Base-by-base conservation (phyloP, 2,797 vertebrate genomes). In the Etheostoma perlongum region DNA sequence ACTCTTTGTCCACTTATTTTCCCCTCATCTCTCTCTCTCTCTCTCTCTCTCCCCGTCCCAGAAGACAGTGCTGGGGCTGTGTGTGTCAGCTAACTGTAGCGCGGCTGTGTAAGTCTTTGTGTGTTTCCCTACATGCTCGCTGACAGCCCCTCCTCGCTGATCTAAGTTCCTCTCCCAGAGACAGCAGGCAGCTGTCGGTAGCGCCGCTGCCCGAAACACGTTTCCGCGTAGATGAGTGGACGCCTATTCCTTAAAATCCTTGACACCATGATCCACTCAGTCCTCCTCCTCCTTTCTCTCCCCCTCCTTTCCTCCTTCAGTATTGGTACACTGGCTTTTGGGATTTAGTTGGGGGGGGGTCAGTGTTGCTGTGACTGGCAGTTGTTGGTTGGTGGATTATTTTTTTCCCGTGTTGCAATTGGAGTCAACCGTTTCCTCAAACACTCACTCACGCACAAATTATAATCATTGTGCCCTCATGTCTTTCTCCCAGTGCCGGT, bases 151-250 rank as follows among this genome's bases (percentile, higher is more conserved):
- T 95, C 96, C 96, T 96, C 93, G 93, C 95, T 93, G 95, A 96
- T 96, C 95, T 94, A 95, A 97, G 94, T 96, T 96, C 95, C 95
- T 95, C 94, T 95, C 96, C 79, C 68, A 1, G 87, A 96, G 96
- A 97, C 94, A 95, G 96, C 95, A 94, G 96, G 95, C 96, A 96
- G 96, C 96, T 97, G 96, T 96, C 96, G 63, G 96, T 95, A 92
- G 95, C 94, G 47, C 78, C 93, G 94, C 96, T 95, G 95, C 96
- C 94, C 92, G 95, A 95, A 95, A 96, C 94, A 93, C 92, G 95
- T 93, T 95, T 94, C 95, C 95, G 93, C 93, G 93, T 94, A 96
- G 95, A 97, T 95, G 96, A 97, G 96, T 95, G 94, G 96, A 95
- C 94, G 91, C 93, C 95, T 95, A 94, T 96, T 96, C 96, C 96